A percentile compares a stretch with the other conserved stretches of the same genome.
Conservation (phyloP, 2,888 invertebrate genomes). For the Parelbella ahira region DNA sequence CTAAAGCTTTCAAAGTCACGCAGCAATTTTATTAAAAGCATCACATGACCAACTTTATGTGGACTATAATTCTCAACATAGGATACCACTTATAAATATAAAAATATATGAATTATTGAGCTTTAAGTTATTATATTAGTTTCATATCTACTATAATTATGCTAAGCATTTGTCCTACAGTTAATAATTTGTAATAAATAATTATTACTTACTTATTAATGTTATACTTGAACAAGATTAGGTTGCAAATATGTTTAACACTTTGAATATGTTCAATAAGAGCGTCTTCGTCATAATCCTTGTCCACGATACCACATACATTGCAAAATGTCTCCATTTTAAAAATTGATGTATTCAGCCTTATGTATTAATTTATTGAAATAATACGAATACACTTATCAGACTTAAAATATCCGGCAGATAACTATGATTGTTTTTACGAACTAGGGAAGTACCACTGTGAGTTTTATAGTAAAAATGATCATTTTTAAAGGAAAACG, state of each 20-base stretch:
- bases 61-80: too few relatives aligned
- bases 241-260: slow-evolving; percentile 49
- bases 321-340: slow-evolving; percentile 40
- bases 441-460: too few relatives aligned
- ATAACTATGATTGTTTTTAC: too few relatives aligned
- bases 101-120: neutral
- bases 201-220: slow-evolving; percentile 45
- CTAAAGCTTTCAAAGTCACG: too few relatives aligned
- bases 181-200: neutral
- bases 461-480: too few relatives aligned
- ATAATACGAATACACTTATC: neutral
- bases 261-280: slow-evolving; percentile 37
- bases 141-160: neutral
- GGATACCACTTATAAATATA: too few relatives aligned
- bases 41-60: too few relatives aligned
- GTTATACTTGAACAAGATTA: slow-evolving; percentile 45
- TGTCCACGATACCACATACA: slow-evolving; percentile 49
- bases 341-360: neutral
- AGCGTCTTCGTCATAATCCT: slow-evolving; percentile 45
- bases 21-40: too few relatives aligned
- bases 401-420: too few relatives aligned
- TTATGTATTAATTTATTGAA: too few relatives aligned
- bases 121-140: neutral
- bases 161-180: neutral
- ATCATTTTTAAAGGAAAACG: too few relatives aligned